A percentile compares a stretch with the other conserved stretches of the same genome.
Evolutionary conservation across 2,888 invertebrate species (phyloP).

Genomic region (Brassicogethes aeneus): DNA sequence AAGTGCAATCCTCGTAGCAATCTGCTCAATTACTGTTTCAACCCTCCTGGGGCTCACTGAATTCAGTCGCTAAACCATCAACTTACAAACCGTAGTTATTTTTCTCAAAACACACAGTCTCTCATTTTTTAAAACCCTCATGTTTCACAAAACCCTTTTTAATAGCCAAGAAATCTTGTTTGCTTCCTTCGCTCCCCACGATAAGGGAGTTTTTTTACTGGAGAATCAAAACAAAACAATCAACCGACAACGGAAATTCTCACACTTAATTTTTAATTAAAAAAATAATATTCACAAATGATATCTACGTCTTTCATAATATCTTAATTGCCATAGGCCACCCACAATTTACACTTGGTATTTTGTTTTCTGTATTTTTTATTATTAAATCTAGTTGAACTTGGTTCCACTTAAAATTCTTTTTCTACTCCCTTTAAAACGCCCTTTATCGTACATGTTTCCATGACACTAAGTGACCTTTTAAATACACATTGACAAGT

Average conservation of each 20-base stretch:
- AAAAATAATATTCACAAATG: background rate
- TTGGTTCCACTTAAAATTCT: too few species aligned
- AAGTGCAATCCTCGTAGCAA: conserved; percentile 31
- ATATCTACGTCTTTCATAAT: too few species aligned
- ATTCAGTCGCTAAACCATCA: conserved; percentile 26
- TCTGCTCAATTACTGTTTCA: conserved; percentile 31
- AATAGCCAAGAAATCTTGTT: background rate
- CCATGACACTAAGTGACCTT: too few species aligned
- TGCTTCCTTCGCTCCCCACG: background rate
- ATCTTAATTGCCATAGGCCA: too few species aligned
- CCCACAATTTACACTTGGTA: too few species aligned
- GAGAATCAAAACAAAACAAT: background rate
- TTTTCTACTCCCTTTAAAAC: too few species aligned
- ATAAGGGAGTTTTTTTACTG: background rate
- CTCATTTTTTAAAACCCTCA: background rate
- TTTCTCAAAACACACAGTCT: conserved; percentile 13
- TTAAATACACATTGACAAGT: too few species aligned
- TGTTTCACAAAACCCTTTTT: background rate
- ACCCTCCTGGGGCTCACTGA: conserved; percentile 26
- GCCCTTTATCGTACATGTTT: too few species aligned
- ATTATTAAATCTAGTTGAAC: too few species aligned
- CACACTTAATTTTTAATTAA: background rate
- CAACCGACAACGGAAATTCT: background rate
- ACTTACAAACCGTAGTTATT: conserved; percentile 20
- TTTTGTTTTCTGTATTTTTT: too few species aligned